phyloP scores from a whole-genome alignment of 2,888 invertebrate genomes.

The Pimpla rufipes region DNA sequence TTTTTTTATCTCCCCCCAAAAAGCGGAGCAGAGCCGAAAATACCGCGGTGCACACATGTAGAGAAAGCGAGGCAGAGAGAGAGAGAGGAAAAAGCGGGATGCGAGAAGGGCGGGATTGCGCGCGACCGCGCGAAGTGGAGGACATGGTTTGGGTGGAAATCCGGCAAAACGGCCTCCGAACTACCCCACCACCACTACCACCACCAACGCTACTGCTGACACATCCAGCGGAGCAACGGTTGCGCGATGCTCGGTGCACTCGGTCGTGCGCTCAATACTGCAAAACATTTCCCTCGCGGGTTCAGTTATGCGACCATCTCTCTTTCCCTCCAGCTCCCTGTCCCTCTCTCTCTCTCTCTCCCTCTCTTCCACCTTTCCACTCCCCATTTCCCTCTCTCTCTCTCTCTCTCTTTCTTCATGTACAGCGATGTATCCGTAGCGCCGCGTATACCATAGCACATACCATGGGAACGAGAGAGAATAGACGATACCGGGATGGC shows the following conservation, averaged over 20 bases:
- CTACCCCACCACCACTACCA: slow-evolving; percentile 23
- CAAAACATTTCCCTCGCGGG: slow-evolving; percentile 78
- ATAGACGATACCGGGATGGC: slow-evolving; percentile 51
- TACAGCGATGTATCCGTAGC: slow-evolving; percentile 42
- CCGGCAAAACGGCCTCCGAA: slow-evolving; percentile 65
- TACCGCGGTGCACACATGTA: background rate
- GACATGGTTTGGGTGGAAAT: slow-evolving; percentile 70
- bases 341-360: background rate
- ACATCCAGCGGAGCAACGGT: slow-evolving; percentile 51
- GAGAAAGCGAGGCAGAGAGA: background rate
- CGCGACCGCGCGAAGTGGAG: slow-evolving; percentile 59
- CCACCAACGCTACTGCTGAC: slow-evolving; percentile 8
- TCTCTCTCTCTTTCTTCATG: slow-evolving; percentile 3
- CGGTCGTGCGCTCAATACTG: slow-evolving; percentile 76
- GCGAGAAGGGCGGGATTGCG: slow-evolving; percentile 66
- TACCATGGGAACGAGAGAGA: slow-evolving; percentile 49
- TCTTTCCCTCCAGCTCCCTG: slow-evolving; percentile 8
- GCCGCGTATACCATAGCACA: slow-evolving; percentile 25
- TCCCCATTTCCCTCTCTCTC: background rate
- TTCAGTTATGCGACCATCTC: slow-evolving; percentile 63
- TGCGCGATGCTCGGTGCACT: slow-evolving; percentile 61
- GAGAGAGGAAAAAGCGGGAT: slow-evolving; percentile 16
- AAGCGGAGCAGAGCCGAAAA: background rate
- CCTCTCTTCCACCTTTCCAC: slow-evolving; percentile 1
- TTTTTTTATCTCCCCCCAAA: background rate